These are phyloP conservation scores for Panzeria rudis DNA, from an alignment of 2,888 invertebrate genomes.

Conservation along the genomic window DNA sequence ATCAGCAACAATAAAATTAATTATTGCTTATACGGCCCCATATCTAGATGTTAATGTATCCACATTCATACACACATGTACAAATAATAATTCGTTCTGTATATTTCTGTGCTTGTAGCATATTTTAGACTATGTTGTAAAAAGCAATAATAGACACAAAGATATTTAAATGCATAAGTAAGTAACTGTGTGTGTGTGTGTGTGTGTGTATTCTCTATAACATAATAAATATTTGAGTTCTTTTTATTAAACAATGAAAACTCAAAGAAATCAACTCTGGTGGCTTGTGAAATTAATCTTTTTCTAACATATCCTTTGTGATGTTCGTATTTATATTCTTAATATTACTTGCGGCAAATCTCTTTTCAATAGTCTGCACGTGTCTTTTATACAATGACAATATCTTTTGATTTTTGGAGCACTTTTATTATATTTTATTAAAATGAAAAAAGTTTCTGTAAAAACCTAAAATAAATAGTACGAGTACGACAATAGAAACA, in stretches of 20 bases:
- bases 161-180: not conserved
- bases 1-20: slow-evolving; percentile 16
- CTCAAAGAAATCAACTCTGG: too few relatives aligned
- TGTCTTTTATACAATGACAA: not conserved
- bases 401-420: not conserved
- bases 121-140: not conserved
- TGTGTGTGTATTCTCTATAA: not conserved
- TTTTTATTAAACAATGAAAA: not conserved
- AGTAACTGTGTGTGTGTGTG: not conserved
- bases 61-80: not conserved
- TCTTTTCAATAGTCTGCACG: slow-evolving; percentile 1
- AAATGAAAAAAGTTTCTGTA: not conserved
- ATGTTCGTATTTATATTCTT: not conserved
- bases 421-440: not conserved
- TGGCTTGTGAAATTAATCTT: not conserved
- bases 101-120: not conserved
- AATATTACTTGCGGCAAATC: not conserved
- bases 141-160: not conserved
- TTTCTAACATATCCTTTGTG: not conserved
- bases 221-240: not conserved
- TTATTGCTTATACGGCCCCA: slow-evolving; percentile 14
- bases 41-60: too few relatives aligned
- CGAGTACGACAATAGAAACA: too few relatives aligned
- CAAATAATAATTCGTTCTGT: not conserved
- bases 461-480: too few relatives aligned